Base-by-base conservation (phyloP, 2,113 vertebrate genomes). In the Lutjanus erythropterus region DNA sequence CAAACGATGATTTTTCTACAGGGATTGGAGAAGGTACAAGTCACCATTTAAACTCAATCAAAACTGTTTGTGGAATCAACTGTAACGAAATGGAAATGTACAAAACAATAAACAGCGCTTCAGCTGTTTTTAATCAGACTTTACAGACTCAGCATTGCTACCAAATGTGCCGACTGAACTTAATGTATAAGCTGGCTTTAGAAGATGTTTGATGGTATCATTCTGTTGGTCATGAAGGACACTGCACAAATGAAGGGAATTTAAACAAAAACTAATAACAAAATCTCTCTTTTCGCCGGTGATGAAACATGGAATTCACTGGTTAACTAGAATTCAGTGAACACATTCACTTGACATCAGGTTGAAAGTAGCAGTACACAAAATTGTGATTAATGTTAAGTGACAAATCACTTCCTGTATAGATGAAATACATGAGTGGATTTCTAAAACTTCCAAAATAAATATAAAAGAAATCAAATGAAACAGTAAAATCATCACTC, bases 1-100 rank as follows among this genome's bases (percentile, higher is more conserved):
- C 91, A 95, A 95, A 95, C 91, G 90, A 93, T 89, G 88, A 91
- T 93, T 91, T 91, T 91, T 94, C 93, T 95, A 95, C 91, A 89
- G 90, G 93, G 87, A 89, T 87, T 90, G 90, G 86, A 89, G 83
- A 91, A 94, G 93, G 93, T 94, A 95, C 92, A 94, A 87, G 88
- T 93, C 94, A 94, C 94, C 92, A 93, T 92, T 94, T 76, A 84
- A 90, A 89, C 86, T 86, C 72, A 86, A 73, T 86, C 80, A 44
- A 73, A 92, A 89, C 74, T 85, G 89, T 64, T 82, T 84, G 64
- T 88, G 78, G 80, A 83, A 70, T 83, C 60, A 78, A 86, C 81
- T 73, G 80, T 62, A 78, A 90, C 44, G 47, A 81, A 81, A 89
- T 74, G 77, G 56, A 90, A 91, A 91, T 80, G 85, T 91, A 93